Conservation (phyloP, 2,797 vertebrate species). For the Margarornis squamiger region DNA sequence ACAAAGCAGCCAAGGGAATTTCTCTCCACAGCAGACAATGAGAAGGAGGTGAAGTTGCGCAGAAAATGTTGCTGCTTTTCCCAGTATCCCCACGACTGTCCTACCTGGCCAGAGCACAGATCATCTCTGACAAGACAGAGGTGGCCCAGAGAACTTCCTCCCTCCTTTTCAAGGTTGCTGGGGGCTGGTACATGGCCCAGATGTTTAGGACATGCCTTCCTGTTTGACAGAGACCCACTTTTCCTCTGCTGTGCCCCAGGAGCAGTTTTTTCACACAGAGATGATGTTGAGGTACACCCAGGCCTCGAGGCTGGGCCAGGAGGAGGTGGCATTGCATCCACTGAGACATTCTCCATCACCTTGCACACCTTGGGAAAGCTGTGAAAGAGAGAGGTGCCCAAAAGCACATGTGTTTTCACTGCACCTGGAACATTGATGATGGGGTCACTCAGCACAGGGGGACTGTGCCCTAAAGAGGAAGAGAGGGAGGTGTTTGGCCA, state of each 20-base stretch:
- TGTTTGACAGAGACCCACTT: neutral
- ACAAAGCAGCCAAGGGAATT: neutral
- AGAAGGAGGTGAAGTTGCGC: neutral
- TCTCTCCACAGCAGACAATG: neutral
- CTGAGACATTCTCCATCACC: neutral
- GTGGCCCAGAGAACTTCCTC: neutral
- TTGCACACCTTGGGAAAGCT: neutral
- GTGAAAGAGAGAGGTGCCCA: neutral
- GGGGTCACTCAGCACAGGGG: neutral
- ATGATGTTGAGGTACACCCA: neutral
- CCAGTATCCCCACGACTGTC: neutral
- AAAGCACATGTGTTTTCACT: fast-evolving
- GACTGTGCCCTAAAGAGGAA: neutral
- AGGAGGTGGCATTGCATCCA: fast-evolving
- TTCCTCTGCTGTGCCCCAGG: neutral
- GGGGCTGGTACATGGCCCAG: neutral
- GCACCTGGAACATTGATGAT: neutral
- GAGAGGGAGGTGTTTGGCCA: neutral
- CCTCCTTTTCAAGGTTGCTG: neutral
- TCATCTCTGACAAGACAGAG: neutral
- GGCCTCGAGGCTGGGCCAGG: neutral
- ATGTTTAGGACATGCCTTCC: neutral
- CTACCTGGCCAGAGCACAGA: neutral
- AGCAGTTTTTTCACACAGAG: neutral
- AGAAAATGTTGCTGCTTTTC: neutral